Conservation (phyloP, 23 tunicate species). For the Botrylloides violaceus region DNA sequence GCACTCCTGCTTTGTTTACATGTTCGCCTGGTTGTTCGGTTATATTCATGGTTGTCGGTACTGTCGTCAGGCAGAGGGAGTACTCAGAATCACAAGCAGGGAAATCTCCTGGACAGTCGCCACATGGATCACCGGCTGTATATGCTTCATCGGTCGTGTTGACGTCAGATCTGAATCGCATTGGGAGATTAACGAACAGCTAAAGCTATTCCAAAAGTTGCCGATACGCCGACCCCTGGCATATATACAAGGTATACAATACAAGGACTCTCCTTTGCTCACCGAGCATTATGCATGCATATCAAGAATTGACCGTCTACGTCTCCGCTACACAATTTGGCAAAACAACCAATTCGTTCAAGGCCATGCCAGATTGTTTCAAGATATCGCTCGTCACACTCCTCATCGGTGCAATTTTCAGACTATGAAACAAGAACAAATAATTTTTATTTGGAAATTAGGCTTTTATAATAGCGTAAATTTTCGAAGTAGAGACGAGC, state of each 20-base stretch:
- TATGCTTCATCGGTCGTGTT: too few species aligned
- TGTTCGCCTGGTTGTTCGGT: conserved; percentile 1
- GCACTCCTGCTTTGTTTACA: not conserved
- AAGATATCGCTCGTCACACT: not conserved
- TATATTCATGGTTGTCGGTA: not conserved
- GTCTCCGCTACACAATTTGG: not conserved
- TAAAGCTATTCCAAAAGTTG: too few species aligned
- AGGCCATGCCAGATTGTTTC: not conserved
- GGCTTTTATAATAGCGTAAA: too few species aligned
- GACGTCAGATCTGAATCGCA: too few species aligned
- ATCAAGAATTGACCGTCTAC: not conserved
- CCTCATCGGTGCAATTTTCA: not conserved
- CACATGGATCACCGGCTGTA: not conserved
- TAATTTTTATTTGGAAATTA: too few species aligned
- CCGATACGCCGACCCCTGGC: too few species aligned
- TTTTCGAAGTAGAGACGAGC: too few species aligned
- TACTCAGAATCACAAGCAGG: conserved; percentile 1
- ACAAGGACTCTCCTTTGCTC: too few species aligned
- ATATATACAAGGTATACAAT: too few species aligned
- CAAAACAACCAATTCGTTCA: not conserved
- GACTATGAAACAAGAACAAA: not conserved
- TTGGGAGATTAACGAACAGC: too few species aligned
- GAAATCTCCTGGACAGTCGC: not conserved
- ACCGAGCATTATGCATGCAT: not conserved
- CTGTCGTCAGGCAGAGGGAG: not conserved